These are phyloP conservation scores for Zaprionus lachaisei DNA, from an alignment of 1,140 invertebrate genomes.

Conservation along the genomic window DNA sequence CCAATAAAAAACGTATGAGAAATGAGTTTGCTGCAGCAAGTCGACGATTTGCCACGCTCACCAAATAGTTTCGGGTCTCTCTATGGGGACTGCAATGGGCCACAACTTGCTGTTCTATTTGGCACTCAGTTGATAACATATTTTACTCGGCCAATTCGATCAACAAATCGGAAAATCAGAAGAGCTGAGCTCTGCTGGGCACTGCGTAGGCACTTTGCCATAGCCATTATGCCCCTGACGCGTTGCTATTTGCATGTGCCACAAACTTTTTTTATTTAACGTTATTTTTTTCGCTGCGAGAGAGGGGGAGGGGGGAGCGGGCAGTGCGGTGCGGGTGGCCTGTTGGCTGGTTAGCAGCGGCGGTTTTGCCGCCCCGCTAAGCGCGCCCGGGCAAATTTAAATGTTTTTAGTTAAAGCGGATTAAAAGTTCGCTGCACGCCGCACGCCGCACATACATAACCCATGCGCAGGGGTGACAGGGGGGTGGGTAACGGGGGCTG, in stretches of 20 bases:
- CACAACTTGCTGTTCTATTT: too few relatives aligned
- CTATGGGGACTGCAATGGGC: too few relatives aligned
- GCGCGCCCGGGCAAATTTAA: slow-evolving; percentile 67
- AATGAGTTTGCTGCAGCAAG: background rate
- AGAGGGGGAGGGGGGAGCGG: background rate
- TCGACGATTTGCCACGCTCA: slow-evolving; percentile 18
- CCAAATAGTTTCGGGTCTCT: background rate
- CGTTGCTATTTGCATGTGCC: slow-evolving; percentile 42
- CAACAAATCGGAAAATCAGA: background rate
- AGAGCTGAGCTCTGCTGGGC: background rate
- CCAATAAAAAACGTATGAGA: slow-evolving; percentile 54
- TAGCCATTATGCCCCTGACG: slow-evolving; percentile 29
- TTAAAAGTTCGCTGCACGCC: slow-evolving; percentile 75
- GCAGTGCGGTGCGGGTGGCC: slow-evolving; percentile 32
- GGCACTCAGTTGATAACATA: too few relatives aligned
- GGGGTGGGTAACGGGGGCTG: background rate
- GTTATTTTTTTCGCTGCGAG: slow-evolving; percentile 23
- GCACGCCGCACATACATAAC: slow-evolving; percentile 73
- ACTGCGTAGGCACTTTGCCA: slow-evolving; percentile 14
- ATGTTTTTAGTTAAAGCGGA: slow-evolving; percentile 82
- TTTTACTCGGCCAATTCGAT: too few relatives aligned
- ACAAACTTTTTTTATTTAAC: slow-evolving; percentile 34
- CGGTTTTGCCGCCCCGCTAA: slow-evolving; percentile 15
- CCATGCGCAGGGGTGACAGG: slow-evolving; percentile 48
- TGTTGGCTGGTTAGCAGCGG: slow-evolving; percentile 32